These are phyloP conservation scores for Drosophila fungiperda DNA, from an alignment of 2,888 invertebrate species.

Conservation along the genomic window DNA sequence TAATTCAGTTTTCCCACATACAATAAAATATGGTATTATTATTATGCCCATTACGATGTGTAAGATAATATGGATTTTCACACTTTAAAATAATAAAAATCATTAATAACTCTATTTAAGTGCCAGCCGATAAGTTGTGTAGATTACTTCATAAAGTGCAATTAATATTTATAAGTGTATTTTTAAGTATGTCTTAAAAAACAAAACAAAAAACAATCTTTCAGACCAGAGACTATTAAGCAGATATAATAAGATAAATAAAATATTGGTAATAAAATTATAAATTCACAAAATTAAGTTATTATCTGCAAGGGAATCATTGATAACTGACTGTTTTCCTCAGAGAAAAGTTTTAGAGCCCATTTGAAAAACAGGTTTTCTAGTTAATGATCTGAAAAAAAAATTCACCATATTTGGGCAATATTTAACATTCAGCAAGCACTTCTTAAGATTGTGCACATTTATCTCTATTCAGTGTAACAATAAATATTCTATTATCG, in stretches of 20 bases:
- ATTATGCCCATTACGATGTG: slow-evolving; percentile 8
- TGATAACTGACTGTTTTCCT: background rate
- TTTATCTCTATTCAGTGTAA: slow-evolving; percentile 15
- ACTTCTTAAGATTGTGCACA: background rate
- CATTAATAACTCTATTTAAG: background rate
- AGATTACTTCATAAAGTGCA: background rate
- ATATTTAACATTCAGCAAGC: slow-evolving; percentile 13
- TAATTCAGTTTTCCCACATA: background rate
- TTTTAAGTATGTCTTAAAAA: background rate
- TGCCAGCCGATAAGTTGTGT: background rate
- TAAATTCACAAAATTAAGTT: background rate
- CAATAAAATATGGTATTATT: background rate
- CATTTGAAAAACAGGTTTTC: slow-evolving; percentile 11
- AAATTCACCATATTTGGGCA: background rate
- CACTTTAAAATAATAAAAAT: background rate
- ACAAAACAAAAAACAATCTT: background rate
- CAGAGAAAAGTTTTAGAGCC: background rate
- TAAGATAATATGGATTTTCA: background rate
- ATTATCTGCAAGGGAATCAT: background rate
- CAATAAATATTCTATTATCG: slow-evolving; percentile 54
- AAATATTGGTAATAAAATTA: no score
- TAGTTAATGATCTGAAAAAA: background rate
- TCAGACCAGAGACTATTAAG: background rate
- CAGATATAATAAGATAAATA: no score
- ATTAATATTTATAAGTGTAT: background rate